Conservation (phyloP, 2,797 vertebrate species). For the Acrocephalus scirpaceus region DNA sequence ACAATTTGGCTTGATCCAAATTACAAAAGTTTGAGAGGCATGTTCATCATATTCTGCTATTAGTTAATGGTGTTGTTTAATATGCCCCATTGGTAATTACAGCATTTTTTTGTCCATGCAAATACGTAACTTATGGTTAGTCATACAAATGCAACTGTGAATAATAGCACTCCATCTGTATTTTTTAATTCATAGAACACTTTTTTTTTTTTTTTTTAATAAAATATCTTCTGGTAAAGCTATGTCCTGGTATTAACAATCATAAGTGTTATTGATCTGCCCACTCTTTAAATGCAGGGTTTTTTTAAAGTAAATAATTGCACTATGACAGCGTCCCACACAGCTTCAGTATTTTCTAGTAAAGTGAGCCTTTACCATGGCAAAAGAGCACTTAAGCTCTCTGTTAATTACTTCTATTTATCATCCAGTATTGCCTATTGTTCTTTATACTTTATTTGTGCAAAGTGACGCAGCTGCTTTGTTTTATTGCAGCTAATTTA, state of each 20-base stretch:
- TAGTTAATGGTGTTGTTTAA: not conserved
- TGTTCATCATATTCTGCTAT: not conserved
- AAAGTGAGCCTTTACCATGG: not conserved
- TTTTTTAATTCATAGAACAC: not conserved
- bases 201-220: not conserved
- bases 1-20: not conserved
- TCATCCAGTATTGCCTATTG: not conserved
- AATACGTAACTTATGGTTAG: not conserved
- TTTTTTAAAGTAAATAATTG: not conserved
- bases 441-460: not conserved
- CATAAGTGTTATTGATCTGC: not conserved
- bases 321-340: rapidly evolving
- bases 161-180: not conserved
- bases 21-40: not conserved
- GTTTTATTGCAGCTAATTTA: not conserved
- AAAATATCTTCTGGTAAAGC: not conserved
- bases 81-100: not conserved
- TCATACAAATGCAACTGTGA: not conserved
- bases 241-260: not conserved
- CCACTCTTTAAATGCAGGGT: not conserved
- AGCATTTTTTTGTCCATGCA: not conserved
- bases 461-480: not conserved
- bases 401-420: not conserved
- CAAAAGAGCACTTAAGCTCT: not conserved
- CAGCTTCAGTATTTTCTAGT: not conserved